phyloP scores from a whole-genome alignment of 2,797 vertebrate species.

The Mus caroli region DNA sequence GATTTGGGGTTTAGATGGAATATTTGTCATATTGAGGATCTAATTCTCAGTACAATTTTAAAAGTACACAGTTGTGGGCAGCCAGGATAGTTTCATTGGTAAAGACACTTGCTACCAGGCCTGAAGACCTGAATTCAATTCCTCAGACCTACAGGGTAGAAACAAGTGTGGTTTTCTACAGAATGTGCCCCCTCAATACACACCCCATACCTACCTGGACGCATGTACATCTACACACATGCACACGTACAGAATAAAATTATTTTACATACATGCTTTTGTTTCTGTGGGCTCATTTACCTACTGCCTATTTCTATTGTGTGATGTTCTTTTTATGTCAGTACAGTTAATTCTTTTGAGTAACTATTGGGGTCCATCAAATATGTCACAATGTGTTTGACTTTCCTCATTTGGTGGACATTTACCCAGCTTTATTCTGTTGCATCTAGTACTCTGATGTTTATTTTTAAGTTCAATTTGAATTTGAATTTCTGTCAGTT shows the following conservation, averaged over 20 bases:
- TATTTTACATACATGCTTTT: not conserved
- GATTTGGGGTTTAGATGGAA: not conserved
- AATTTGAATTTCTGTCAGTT: conserved; percentile 18
- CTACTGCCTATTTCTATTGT: conserved; percentile 14
- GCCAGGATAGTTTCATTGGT: not conserved
- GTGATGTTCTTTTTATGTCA: conserved; percentile 8
- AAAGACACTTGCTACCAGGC: not conserved
- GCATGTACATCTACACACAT: not conserved
- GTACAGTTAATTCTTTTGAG: conserved; percentile 42
- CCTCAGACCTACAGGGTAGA: not conserved
- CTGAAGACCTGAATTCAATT: not conserved
- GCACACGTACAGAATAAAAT: not conserved
- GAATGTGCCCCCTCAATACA: not conserved
- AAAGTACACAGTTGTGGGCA: not conserved
- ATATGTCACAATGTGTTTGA: not conserved
- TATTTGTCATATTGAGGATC: not conserved
- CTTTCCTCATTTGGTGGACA: conserved; percentile 26
- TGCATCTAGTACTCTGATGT: not conserved
- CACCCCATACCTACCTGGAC: not conserved
- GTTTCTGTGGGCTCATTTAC: not conserved
- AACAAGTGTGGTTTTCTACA: not conserved
- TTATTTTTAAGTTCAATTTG: conserved; percentile 51
- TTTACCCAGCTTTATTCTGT: not conserved
- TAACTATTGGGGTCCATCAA: conserved; percentile 5
- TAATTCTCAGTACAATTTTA: conserved; percentile 11